Base-by-base conservation (phyloP, 2,113 vertebrate species). In the Alethe castanea region DNA sequence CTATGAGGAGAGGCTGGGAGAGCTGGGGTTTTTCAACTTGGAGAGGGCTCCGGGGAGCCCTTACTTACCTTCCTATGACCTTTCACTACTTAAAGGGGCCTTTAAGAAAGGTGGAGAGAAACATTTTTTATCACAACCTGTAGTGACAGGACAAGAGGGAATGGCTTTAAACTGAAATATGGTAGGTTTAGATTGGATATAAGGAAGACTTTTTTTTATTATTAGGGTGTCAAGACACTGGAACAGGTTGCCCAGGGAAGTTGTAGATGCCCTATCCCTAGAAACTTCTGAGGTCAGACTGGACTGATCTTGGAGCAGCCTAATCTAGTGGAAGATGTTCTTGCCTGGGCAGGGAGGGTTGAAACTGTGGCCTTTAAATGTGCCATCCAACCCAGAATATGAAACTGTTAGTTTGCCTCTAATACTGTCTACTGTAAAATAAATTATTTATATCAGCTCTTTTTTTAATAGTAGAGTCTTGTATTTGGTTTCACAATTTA, bases 21-120 rank as follows among this genome's bases (percentile, higher is more conserved):
- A 60, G 20, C 6, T 80, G 29, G 1, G 0, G 4, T n/a, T 42
- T 2, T 72, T 81, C 13, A 38, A 5, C 25, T 52, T 76, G 29
- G 20, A 64, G 15, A 44, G 28, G 11, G 36, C 8, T 71, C 14
- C 0, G 0, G 7, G 19, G 19, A 53, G 22, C 4, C 25, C 8
- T 59, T 59, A 35, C 4, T 60, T 44, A 24, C 23, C 9, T n/a
- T 40, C 33, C 5, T 36, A 12, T 22, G 4, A 7, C 19, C 10
- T 81, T 77, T 54, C 4, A n/a, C 0, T 64, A 54, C 3, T 35
- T 83, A 28, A 59, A 77, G 15, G 9, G 7, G 5, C 3, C 13
- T 42, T 4, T 4, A 57, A 70, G 22, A 76, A 89, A 54, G 33
- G 50, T 17, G 7, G 78, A 45, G 20, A n/a, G 14, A 23, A 26